These are phyloP conservation scores for Melanogrammus aeglefinus DNA, from an alignment of 2,797 vertebrate species.

Conservation along the genomic window DNA sequence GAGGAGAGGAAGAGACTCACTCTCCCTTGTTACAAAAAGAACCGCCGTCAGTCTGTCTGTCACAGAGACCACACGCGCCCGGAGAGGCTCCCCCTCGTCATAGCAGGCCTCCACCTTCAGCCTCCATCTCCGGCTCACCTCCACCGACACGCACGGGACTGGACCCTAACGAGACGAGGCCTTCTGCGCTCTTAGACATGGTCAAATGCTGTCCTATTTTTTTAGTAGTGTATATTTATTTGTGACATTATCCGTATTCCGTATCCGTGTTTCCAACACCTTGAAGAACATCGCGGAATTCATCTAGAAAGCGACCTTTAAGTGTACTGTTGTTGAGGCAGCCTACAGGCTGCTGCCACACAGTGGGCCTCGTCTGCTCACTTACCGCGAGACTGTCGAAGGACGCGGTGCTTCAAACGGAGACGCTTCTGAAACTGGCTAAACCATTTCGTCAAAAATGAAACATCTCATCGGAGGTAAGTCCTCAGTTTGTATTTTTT, in stretches of 20 bases:
- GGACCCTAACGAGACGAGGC: not conserved
- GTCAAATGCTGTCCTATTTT: not conserved
- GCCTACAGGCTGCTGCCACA: too few relatives aligned
- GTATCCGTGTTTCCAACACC: not conserved
- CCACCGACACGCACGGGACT: too few relatives aligned
- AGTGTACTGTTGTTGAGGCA: not conserved
- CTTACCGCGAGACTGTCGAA: not conserved
- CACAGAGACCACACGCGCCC: slow-evolving; percentile 66
- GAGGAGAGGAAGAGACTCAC: slow-evolving; percentile 21
- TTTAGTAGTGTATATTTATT: not conserved
- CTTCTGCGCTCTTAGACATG: not conserved
- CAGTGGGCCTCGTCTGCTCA: not conserved
- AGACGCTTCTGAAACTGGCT: slow-evolving; percentile 31
- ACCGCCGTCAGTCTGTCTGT: slow-evolving; percentile 69
- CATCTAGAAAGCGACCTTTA: not conserved
- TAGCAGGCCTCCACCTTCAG: slow-evolving; percentile 29
- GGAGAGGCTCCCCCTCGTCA: slow-evolving; percentile 52
- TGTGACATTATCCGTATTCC: not conserved
- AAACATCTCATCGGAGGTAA: slow-evolving; percentile 62
- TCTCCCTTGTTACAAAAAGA: slow-evolving; percentile 66
- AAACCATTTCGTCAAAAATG: slow-evolving; percentile 54
- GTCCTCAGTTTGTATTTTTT: slow-evolving; percentile 22
- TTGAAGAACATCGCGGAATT: not conserved
- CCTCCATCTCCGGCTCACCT: slow-evolving; percentile 28
- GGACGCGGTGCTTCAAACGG: slow-evolving; percentile 21